A percentile compares a stretch with the other conserved stretches of the same genome.
phyloP scores from a whole-genome alignment of 2,888 invertebrate genomes.

The Ligdia adustata region DNA sequence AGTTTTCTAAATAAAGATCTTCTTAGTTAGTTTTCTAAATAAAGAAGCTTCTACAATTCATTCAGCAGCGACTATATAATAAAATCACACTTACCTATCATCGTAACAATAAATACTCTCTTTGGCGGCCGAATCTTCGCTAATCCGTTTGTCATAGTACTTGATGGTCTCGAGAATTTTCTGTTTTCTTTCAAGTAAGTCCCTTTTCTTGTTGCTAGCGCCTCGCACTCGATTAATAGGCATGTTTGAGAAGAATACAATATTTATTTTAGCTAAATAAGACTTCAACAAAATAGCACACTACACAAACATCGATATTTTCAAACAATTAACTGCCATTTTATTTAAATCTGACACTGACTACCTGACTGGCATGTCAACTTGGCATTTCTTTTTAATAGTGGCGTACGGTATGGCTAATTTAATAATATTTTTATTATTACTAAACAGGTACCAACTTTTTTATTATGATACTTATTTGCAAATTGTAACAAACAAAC shows the following conservation, averaged over 20 bases:
- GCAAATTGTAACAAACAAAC: no score
- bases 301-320: no score
- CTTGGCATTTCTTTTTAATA: no score
- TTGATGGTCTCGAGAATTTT: slow-evolving; percentile 56
- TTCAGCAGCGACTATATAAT: no score
- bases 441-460: no score
- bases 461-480: no score
- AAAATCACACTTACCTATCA: slow-evolving; percentile 11
- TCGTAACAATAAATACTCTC: slow-evolving; percentile 52
- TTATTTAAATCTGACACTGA: neutral
- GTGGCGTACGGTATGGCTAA: no score
- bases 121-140: slow-evolving; percentile 42
- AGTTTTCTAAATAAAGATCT: no score
- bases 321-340: neutral
- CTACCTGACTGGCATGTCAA: no score
- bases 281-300: neutral
- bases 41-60: no score
- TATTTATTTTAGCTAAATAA: neutral
- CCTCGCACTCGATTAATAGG: neutral
- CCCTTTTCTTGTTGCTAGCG: slow-evolving; percentile 42
- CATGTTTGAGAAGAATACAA: slow-evolving; percentile 13
- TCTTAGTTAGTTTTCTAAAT: no score
- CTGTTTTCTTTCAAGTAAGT: slow-evolving; percentile 54
- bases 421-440: no score
- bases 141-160: slow-evolving; percentile 56